Evolutionary conservation across 2,888 invertebrate species (phyloP), one percentile per base, ranked within the genome.

Genomic region (Myathropa florea): DNA sequence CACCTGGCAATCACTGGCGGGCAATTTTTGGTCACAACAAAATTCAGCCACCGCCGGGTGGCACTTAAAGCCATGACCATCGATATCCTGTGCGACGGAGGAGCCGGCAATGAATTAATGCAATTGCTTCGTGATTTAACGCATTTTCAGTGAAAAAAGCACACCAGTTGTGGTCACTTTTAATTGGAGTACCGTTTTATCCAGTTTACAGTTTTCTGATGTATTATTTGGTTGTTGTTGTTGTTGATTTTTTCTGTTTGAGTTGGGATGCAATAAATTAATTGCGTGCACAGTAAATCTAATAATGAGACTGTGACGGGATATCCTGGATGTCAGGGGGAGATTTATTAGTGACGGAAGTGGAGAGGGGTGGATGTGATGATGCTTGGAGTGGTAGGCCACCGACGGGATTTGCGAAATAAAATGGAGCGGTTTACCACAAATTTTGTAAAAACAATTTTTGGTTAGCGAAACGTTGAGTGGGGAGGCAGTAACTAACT

Each of bases 121-220:
- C 85, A 82, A 85, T 85, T 85, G 68, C 36, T 73, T 77, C 82
- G 82, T 78, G 82, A 85, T 85, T 82, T 78, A 78, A 85, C 77
- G 77, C 72, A 72, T 65, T 71, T 71, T 75, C 59, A 9, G 0
- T 7, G 23, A 33, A 24, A 12, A 68, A 53, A 75, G 57, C 10
- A 57, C 55, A 72, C 73, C 77, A 82, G 77, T 77, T 85, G 85
- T 26, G 82, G 85, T 76, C 46, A 53, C 53, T 70, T 72, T 77
- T 77, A 82, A 82, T 73, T 85, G 85, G 21, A 60, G 63, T 12
- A 26, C 72, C 81, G 72, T 81, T 76, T 26, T 53, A 70, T 80
- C 33, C n/a, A 39, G 46, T 53, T 80, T 53, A 23, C 57, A 23
- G 57, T 57, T 57, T 24, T 26, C 0, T n/a, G n/a, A 46, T 46